phyloP scores from a whole-genome alignment of 2,888 invertebrate genomes.

The Hermodice carunculata region DNA sequence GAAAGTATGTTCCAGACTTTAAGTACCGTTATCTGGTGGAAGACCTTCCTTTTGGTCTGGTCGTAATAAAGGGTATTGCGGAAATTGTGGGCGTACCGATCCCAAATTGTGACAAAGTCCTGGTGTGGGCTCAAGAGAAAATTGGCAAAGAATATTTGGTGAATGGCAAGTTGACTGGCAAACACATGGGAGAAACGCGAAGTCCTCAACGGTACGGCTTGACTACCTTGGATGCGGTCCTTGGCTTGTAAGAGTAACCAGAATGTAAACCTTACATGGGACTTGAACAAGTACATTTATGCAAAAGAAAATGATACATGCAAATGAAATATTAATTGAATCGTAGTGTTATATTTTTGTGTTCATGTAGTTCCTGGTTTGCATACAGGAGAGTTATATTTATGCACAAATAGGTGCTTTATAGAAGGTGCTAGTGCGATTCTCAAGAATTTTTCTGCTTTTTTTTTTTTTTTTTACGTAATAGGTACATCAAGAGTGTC shows the following conservation, averaged over 20 bases:
- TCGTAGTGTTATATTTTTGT: not conserved
- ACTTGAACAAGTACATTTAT: not conserved
- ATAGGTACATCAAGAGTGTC: no score
- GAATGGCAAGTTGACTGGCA: constrained; percentile 49
- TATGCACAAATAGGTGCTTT: no score
- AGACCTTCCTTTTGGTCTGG: constrained; percentile 53
- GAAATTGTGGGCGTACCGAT: constrained; percentile 38
- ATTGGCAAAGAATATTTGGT: constrained; percentile 50
- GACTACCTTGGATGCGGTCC: constrained; percentile 43
- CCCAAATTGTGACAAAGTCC: constrained; percentile 46
- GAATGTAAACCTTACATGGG: not conserved
- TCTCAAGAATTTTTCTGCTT: no score
- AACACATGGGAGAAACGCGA: constrained; percentile 47
- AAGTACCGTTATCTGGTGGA: constrained; percentile 46
- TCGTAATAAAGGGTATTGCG: constrained; percentile 53
- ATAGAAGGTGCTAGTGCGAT: no score
- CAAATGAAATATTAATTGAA: not conserved
- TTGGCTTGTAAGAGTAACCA: constrained; percentile 24
- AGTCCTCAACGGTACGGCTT: constrained; percentile 53
- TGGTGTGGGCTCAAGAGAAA: constrained; percentile 53
- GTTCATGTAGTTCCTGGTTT: not conserved
- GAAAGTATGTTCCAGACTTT: constrained; percentile 9
- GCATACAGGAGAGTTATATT: no score
- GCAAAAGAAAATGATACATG: not conserved
- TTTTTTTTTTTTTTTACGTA: no score